Evolutionary conservation across 2,888 invertebrate species (phyloP).

Genomic region (Drosophila algonquin): DNA sequence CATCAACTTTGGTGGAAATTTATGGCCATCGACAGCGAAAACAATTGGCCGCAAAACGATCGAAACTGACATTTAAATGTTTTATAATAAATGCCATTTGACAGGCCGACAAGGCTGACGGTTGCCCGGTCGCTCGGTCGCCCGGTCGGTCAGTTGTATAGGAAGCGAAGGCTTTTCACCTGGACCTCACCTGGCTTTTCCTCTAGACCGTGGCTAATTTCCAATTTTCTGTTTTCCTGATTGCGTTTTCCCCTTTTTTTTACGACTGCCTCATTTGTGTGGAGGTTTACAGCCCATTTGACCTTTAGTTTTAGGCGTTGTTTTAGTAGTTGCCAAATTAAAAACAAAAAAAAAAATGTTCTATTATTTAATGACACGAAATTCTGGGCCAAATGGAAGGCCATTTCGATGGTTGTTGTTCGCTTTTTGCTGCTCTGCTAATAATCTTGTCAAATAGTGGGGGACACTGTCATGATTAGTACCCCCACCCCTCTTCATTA

Average conservation of each 20-base stretch:
- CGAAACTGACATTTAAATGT: conserved; percentile 54
- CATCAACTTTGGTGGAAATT: conserved; percentile 36
- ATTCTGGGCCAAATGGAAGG: background rate
- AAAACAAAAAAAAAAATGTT: conserved; percentile 4
- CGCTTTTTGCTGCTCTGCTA: conserved; percentile 1
- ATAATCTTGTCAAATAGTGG: conserved; percentile 45
- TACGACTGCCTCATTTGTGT: conserved; percentile 65
- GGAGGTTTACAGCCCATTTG: conserved; percentile 65
- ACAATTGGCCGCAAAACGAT: conserved; percentile 52
- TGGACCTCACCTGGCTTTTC: conserved; percentile 24
- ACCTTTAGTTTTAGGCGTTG: conserved; percentile 49
- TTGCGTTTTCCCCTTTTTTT: conserved; percentile 18
- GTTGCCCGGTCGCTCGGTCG: background rate
- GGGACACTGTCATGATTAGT: conserved; percentile 23
- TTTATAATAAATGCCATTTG: conserved; percentile 68
- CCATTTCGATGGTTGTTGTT: conserved; percentile 43
- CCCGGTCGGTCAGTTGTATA: background rate
- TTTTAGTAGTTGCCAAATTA: background rate
- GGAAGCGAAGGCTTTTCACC: conserved; percentile 57
- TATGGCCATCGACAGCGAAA: conserved; percentile 42
- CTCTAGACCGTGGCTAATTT: background rate
- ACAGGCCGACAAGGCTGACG: conserved; percentile 59
- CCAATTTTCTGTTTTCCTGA: background rate
- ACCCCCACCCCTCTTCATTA: conserved; percentile 3
- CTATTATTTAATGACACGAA: conserved; percentile 35